Conservation (phyloP, 2,888 invertebrate species). For the Notocelia uddmanniana region DNA sequence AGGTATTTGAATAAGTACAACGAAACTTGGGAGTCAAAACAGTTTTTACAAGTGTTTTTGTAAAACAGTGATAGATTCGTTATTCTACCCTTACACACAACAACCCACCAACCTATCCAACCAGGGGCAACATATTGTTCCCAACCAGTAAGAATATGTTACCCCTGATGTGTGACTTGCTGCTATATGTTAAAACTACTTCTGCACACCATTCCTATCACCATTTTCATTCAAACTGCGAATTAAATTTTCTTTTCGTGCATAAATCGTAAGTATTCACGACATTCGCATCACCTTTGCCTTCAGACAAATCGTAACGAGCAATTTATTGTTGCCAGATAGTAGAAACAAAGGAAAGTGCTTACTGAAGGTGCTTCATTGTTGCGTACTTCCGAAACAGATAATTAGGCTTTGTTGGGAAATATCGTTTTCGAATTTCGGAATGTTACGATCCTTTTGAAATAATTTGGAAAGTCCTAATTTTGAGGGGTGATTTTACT, state of each 20-base stretch:
- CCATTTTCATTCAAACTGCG: not conserved
- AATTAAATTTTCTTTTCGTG: slow-evolving; percentile 47
- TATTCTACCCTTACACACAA: too few species aligned
- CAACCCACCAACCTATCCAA: too few species aligned
- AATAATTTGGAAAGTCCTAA: slow-evolving; percentile 9
- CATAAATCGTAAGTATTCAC: too few species aligned
- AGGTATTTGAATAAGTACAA: too few species aligned
- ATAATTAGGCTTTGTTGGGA: slow-evolving; percentile 27
- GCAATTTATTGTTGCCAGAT: slow-evolving; percentile 34
- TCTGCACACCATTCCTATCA: not conserved
- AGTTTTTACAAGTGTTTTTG: too few species aligned
- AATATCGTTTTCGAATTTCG: slow-evolving; percentile 27
- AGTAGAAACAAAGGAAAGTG: slow-evolving; percentile 31
- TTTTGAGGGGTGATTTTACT: not conserved
- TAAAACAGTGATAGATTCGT: too few species aligned
- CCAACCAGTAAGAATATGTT: too few species aligned
- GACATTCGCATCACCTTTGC: slow-evolving; percentile 48
- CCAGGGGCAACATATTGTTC: too few species aligned
- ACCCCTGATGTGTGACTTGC: too few species aligned
- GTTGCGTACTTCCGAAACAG: slow-evolving; percentile 32
- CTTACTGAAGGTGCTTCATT: slow-evolving; percentile 30
- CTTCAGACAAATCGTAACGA: slow-evolving; percentile 47
- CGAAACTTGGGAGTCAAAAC: too few species aligned
- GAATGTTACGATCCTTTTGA: slow-evolving; percentile 1
- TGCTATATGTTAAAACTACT: too few species aligned